Evolutionary conservation across 2,888 invertebrate species (phyloP).

Genomic region (Eutolmus rufibarbis): DNA sequence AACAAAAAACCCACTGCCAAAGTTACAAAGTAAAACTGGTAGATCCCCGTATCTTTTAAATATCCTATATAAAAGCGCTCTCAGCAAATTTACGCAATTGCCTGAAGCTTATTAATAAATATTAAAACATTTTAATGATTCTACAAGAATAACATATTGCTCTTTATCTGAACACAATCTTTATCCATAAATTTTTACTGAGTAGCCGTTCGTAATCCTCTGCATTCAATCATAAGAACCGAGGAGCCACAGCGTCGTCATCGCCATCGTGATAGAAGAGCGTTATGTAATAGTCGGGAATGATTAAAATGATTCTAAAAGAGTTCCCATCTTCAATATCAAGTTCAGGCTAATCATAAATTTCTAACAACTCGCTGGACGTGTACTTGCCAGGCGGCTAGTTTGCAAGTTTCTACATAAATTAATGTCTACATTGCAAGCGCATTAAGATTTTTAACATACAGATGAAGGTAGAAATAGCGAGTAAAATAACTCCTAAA

Average conservation of each 20-base stretch:
- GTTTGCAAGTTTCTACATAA: background rate
- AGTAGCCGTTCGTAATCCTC: background rate
- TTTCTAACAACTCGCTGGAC: background rate
- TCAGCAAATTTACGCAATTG: background rate
- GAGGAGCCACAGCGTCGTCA: background rate
- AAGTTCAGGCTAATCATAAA: background rate
- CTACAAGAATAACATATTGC: background rate
- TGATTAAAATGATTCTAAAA: background rate
- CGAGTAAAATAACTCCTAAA: background rate
- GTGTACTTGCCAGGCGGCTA: background rate
- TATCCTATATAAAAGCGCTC: background rate
- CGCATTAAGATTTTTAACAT: background rate
- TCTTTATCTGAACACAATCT: background rate
- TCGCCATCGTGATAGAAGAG: background rate
- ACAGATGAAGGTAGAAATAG: background rate
- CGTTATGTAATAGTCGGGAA: background rate
- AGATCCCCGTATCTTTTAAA: background rate
- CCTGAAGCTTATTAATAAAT: background rate
- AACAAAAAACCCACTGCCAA: background rate
- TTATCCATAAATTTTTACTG: background rate
- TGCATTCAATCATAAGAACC: background rate
- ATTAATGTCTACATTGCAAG: background rate
- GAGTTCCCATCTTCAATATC: background rate
- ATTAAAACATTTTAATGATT: background rate
- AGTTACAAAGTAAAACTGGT: background rate